phyloP scores from a whole-genome alignment of 2,113 vertebrate species.

The Dasyurus viverrinus region DNA sequence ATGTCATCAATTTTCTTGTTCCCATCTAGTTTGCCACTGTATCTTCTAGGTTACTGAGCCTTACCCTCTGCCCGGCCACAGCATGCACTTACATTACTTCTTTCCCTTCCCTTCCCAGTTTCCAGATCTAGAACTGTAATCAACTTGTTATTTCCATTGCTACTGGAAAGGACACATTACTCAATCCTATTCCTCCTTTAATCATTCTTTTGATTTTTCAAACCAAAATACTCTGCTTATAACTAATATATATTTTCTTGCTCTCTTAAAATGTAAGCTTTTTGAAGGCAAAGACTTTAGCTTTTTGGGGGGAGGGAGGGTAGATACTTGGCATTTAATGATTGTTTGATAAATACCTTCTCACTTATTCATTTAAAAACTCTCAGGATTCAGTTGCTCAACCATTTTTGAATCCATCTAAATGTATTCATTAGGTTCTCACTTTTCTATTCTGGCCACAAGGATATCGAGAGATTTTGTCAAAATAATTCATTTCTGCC shows the following conservation, averaged over 20 bases:
- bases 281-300: neutral
- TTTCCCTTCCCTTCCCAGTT: neutral
- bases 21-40: neutral
- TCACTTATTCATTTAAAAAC: neutral
- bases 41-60: neutral
- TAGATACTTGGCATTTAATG: neutral
- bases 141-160: neutral
- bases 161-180: neutral
- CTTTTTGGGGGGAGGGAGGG: neutral
- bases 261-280: neutral
- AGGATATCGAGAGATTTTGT: neutral
- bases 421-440: neutral
- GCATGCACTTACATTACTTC: neutral
- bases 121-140: neutral
- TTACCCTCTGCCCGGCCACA: neutral
- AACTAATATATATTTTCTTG: neutral
- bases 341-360: neutral
- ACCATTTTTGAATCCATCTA: neutral
- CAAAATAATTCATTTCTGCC: neutral
- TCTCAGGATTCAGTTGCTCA: neutral
- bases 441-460: neutral
- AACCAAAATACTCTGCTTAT: neutral
- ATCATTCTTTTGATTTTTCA: neutral
- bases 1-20: neutral
- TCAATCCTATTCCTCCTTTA: neutral